Evolutionary conservation across 2,888 invertebrate species (phyloP), one percentile per base, ranked within the genome.

Genomic region (Leptinotarsa rubiginosa): DNA sequence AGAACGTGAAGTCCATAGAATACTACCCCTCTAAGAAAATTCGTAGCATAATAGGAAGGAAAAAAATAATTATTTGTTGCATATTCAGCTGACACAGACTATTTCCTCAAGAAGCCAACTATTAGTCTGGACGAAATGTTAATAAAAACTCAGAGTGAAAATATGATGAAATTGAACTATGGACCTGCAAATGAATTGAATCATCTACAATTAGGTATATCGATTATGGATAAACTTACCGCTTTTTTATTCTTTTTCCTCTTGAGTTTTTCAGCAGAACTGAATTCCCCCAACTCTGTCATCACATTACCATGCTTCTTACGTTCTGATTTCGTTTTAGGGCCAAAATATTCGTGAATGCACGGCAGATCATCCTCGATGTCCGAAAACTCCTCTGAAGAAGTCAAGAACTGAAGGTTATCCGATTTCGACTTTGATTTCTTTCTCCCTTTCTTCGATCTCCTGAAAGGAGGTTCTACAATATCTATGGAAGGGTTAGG

Each of bases 331-430:
- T 70, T 72, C 41, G 64, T 50, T 5, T 65, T 54, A 7, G 75
- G 70, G 22, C 78, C 79, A 65, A 77, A 79, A 69, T 71, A 82
- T 71, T 83, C 83, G 15, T 81, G 81, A 50, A 81, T 82, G 47
- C 79, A 82, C 3, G 79, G 78, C 62, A 79, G 62, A 66, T 78
- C 77, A 18, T 77, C 80, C 69, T 79, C 79, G 12, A 80, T 69
- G 47, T 80, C 80, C 3, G 72, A 73, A 31, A 77, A 78, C 49
- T 81, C 79, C 56, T 77, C 73, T n/a, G 80, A 79, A 25, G 76
- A 65, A 13, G 72, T 77, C 68, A 80, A 76, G 72, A 77, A 75
- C 59, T 77, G 75, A 12, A 77, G 70, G 25, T 72, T 70, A 50
- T 80, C 74, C 1, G 77, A 76, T 7, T 73, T 68, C 2, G 69